Base-by-base conservation (phyloP, 37 sponge, comb jelly and placozoan species). In the Oopsacas minuta region DNA sequence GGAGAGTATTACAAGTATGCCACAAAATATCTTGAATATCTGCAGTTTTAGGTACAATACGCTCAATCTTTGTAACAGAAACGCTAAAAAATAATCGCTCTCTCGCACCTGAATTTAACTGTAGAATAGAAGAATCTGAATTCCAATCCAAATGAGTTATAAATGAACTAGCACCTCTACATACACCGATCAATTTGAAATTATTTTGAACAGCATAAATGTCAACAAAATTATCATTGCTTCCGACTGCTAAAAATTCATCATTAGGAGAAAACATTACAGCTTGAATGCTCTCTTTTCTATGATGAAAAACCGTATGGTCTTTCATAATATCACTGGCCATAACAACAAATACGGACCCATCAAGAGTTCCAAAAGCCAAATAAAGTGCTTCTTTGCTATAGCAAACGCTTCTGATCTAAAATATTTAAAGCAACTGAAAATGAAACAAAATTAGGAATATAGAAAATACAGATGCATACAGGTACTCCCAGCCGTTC, bases 71-170 rank as follows among this genome's bases (percentile, higher is more conserved):
- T 84, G 81, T 69, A 95, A 90, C 83, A 37, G 96, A 91, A 61
- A 93, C 88, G 35, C 89, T 84, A 87, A 91, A 92, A 52, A 88
- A 88, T 83, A 94, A 91, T 52, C 92, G 87, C 86, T 97, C 95
- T 15, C 87, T 88, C 7, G 92, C 95, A 37, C 99, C 99, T 0
- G 95, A 93, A 88, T 97, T 97, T n/a, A 90, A 89, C 53, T 91
- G 91, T 36, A 97, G 86, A 84, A 90, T 88, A 25, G 88, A 82
- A 37, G 91, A 83, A 82, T 97, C 99, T 25, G 82, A 86, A 34
- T 93, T 93, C 93, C 94, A 97, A 85, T 97, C 99, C 38, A 97
- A 83, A 81, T 97, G 99, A 30, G 99, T 91, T 52, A 97, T 97
- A 87, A 94, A 97, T 85, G 92, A 91, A 37, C 95, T 92, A 88